Base-by-base conservation (phyloP, 1,140 invertebrate genomes). In the Drosophila pachea region DNA sequence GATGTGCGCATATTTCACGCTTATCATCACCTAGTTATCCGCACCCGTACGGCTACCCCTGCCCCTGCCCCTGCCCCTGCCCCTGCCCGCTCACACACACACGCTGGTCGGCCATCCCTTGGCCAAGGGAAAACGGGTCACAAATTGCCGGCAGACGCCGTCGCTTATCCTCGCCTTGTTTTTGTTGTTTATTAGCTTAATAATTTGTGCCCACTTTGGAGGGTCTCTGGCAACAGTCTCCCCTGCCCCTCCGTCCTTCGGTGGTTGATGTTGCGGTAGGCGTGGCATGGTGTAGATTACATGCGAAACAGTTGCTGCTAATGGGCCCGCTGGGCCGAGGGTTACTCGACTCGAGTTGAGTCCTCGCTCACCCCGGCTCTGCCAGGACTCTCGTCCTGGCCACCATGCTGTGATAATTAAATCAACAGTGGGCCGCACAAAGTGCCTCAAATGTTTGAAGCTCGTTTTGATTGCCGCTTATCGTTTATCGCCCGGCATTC, bases 351-450 rank as follows among this genome's bases (percentile, higher is more conserved):
- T 42, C 22, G 12, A 12, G 16, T 14, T 42, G 52, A 65, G 64
- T n/a, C n/a, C 50, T 32, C 55, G 50, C 16, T 64, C 48, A 50
- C 40, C 62, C 14, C 29, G 14, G 35, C n/a, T n/a, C n/a, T n/a
- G n/a, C n/a, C n/a, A 40, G 38, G 38, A 7, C 8, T 5, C 38
- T 42, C n/a, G 35, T n/a, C 59, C 47, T 60, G 68, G 73, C 79
- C 74, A 84, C 76, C 79, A 84, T 86, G 79, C 79, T 84, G 79
- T 53, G 79, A 84, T 86, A 84, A 84, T 84, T 84, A 75, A 84
- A 84, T 84, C 60, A 84, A 76, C 79, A 76, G 74, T 73, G 81
- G 63, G 76, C 73, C 65, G 78, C 62, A 47, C 40, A 54, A 68
- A 49, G 71, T 61, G 61, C 61, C 36, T 70, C 65, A 78, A 76